phyloP scores from a whole-genome alignment of 2,113 vertebrate species.

The Syngnathus scovelli region DNA sequence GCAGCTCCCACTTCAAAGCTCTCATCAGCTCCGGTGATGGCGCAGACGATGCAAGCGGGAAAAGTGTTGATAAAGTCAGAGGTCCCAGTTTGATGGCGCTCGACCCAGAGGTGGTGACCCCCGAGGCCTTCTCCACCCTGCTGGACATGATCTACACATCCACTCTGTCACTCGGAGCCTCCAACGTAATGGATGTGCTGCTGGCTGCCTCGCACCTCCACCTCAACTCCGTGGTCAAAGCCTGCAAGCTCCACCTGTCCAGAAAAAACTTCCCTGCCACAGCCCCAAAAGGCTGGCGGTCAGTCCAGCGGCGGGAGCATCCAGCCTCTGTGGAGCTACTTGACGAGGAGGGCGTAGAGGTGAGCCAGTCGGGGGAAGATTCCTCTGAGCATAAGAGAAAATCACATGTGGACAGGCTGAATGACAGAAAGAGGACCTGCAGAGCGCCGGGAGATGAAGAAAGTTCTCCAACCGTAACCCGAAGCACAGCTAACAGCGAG shows the following conservation, averaged over 20 bases:
- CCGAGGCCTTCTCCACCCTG: slow-evolving; percentile 86
- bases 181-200: slow-evolving; percentile 93
- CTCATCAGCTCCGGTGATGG: slow-evolving; percentile 80
- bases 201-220: slow-evolving; percentile 90
- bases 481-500: slow-evolving; percentile 35
- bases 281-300: slow-evolving; percentile 70
- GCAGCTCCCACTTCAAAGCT: slow-evolving; percentile 89
- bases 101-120: slow-evolving; percentile 88
- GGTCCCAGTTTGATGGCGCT: slow-evolving; percentile 79
- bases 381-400: not conserved
- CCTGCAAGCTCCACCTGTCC: slow-evolving; percentile 89
- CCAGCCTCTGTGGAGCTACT: slow-evolving; percentile 38
- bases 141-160: slow-evolving; percentile 96
- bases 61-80: slow-evolving; percentile 10
- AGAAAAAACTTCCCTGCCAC: slow-evolving; percentile 84
- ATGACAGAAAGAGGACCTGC: slow-evolving; percentile 67
- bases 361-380: slow-evolving; percentile 48
- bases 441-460: slow-evolving; percentile 71
- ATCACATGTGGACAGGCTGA: slow-evolving; percentile 58
- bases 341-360: slow-evolving; percentile 42
- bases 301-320: slow-evolving; percentile 35
- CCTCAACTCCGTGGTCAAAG: slow-evolving; percentile 86
- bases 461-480: slow-evolving; percentile 50
- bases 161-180: slow-evolving; percentile 82
- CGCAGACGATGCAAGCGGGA: slow-evolving; percentile 54